These are phyloP conservation scores for Cataglyphis rosenhaueri DNA, from an alignment of 2,888 invertebrate species.

Conservation along the genomic window DNA sequence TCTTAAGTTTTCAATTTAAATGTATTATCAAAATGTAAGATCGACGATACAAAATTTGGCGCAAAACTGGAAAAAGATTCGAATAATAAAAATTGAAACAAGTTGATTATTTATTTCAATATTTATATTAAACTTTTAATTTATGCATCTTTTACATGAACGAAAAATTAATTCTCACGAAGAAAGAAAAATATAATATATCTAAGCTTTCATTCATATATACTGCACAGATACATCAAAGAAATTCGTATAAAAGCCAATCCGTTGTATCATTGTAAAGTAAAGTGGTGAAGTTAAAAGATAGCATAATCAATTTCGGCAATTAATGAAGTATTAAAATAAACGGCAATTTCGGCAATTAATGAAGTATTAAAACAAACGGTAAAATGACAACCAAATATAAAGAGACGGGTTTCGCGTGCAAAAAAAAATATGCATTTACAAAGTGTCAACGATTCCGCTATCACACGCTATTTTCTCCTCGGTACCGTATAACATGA, in stretches of 20 bases:
- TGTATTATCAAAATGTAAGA: neutral
- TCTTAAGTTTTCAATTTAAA: neutral
- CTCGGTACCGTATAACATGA: conserved; percentile 60
- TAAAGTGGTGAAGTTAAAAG: neutral
- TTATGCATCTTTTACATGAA: neutral
- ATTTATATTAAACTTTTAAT: neutral
- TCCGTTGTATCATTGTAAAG: neutral
- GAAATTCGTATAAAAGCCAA: conserved; percentile 18
- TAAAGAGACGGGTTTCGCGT: conserved; percentile 26
- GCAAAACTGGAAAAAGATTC: neutral
- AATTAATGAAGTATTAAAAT: conserved; percentile 43
- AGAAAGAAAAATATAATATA: neutral
- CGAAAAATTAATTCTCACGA: neutral
- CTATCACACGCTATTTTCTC: neutral
- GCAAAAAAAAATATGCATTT: conserved; percentile 13
- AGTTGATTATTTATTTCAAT: neutral
- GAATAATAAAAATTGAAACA: neutral
- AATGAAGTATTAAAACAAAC: conserved; percentile 44
- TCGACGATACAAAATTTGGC: neutral
- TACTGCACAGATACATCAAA: neutral
- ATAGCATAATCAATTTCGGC: conserved; percentile 32
- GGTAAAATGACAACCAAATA: conserved; percentile 28
- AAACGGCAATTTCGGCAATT: conserved; percentile 23
- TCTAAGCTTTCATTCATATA: neutral
- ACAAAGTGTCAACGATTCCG: conserved; percentile 43